phyloP scores from a whole-genome alignment of 2,797 vertebrate genomes.

The Anableps anableps region DNA sequence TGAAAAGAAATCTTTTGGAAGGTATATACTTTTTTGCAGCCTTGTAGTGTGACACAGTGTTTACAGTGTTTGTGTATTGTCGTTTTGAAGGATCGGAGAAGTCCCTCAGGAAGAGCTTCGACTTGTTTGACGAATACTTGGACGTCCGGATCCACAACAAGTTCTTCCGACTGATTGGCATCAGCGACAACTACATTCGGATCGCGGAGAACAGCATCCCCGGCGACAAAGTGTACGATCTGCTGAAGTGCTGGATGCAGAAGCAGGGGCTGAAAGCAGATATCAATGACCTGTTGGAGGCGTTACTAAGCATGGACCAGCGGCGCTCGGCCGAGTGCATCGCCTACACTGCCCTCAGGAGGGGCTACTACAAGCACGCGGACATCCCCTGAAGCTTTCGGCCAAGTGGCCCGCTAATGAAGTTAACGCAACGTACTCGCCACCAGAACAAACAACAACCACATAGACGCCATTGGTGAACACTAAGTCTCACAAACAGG shows the following conservation, averaged over 20 bases:
- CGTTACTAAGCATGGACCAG: slow-evolving; percentile 82
- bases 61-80: not conserved
- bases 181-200: slow-evolving; percentile 83
- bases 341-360: slow-evolving; percentile 72
- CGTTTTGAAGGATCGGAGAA: slow-evolving; percentile 74
- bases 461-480: slow-evolving; percentile 52
- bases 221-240: slow-evolving; percentile 83
- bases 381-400: slow-evolving; percentile 57
- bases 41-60: not conserved
- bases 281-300: slow-evolving; percentile 81
- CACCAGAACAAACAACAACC: slow-evolving; percentile 44
- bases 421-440: slow-evolving; percentile 41
- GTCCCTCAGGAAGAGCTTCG: slow-evolving; percentile 83
- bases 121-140: slow-evolving; percentile 81
- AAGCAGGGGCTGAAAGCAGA: slow-evolving; percentile 81
- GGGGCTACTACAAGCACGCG: slow-evolving; percentile 79
- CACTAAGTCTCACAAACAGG: slow-evolving; percentile 47
- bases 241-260: slow-evolving; percentile 86
- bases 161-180: slow-evolving; percentile 83
- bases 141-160: slow-evolving; percentile 84
- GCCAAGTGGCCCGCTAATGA: slow-evolving; percentile 13
- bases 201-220: slow-evolving; percentile 73
- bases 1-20: too few species aligned
- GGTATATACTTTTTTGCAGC: too few species aligned
- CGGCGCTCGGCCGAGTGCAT: slow-evolving; percentile 82